Base-by-base conservation (phyloP, 30 jellyfish, hydroid and myxozoan genomes). In the Pseudorhiza aurosa region DNA sequence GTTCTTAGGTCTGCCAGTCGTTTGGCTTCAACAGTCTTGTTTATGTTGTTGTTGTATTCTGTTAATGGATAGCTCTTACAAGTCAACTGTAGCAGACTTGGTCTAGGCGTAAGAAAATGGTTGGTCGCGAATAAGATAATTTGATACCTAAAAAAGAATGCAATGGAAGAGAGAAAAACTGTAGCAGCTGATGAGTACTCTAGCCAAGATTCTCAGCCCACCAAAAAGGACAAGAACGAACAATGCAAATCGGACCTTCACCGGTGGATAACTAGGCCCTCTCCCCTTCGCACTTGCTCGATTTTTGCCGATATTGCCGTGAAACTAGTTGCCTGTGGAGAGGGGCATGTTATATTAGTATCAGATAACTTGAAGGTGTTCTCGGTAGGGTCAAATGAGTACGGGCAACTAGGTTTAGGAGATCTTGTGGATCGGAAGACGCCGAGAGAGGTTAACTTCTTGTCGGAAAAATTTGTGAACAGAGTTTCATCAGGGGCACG, bases 321-420 rank as follows among this genome's bases (percentile, higher is more conserved):
- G 31, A 77, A 63, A 60, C 45, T 82, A 35, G 87, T 79, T 57
- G 96, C 97, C 17, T 72, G 93, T 31, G 99, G 99, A 14, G 89
- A 83, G 15, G 94, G 82, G 60, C 99, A 94, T 63, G 77, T 50
- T 14, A 43, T 94, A 5, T 17, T 87, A 4, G 75, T 94, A 26
- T 88, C 99, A 18, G 45, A 45, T 12, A 82, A 87, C 25, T 43
- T 42, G 15, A 57, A 67, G 33, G 89, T 94, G 1, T 94, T 49
- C 72, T 73, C 99, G 9, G 72, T 80, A 26, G 99, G 99, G 1
- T 12, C 65, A 4, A 94, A 94, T 68, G 81, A 83, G 12, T 88
- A 25, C 68, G 99, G 99, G 10, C 99, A 94, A 72, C 82, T 94
- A 19, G 99, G 99, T 12, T 79, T 87, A 21, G 99, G 99, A 10